Conservation (phyloP, 2,797 vertebrate species). For the Cynodonichthys magdalenae region DNA sequence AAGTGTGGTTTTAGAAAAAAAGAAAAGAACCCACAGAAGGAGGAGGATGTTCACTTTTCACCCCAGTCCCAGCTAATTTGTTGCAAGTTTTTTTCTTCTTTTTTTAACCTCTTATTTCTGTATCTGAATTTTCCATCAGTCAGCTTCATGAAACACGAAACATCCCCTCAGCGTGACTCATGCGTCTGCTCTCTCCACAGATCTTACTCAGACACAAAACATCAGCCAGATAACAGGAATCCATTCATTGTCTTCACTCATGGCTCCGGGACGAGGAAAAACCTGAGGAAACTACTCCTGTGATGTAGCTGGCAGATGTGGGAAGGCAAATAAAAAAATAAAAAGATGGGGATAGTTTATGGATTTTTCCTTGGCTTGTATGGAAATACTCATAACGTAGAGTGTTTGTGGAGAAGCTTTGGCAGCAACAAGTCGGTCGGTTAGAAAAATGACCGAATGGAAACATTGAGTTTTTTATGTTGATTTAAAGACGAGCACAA, state of each 20-base stretch:
- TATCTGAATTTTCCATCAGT: conserved; percentile 75
- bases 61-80: conserved; percentile 67
- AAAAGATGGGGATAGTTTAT: conserved; percentile 46
- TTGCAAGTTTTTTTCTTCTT: conserved; percentile 62
- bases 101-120: conserved; percentile 36
- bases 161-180: conserved; percentile 67
- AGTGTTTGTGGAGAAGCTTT: conserved; percentile 59
- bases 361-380: conserved; percentile 72
- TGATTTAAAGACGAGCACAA: conserved; percentile 47
- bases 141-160: conserved; percentile 60
- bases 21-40: conserved; percentile 38
- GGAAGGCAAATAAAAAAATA: not conserved
- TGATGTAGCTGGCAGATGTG: conserved; percentile 48
- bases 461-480: conserved; percentile 73
- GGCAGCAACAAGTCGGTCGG: conserved; percentile 50
- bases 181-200: conserved; percentile 21
- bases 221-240: conserved; percentile 29
- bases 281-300: conserved; percentile 16
- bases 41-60: conserved; percentile 57
- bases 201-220: conserved; percentile 34
- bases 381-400: conserved; percentile 63
- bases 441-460: conserved; percentile 74
- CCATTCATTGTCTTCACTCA: conserved; percentile 4
- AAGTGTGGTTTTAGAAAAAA: conserved; percentile 50
- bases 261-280: conserved; percentile 10